Conservation (phyloP, 2,113 vertebrate species). For the Ornithorhynchus anatinus region DNA sequence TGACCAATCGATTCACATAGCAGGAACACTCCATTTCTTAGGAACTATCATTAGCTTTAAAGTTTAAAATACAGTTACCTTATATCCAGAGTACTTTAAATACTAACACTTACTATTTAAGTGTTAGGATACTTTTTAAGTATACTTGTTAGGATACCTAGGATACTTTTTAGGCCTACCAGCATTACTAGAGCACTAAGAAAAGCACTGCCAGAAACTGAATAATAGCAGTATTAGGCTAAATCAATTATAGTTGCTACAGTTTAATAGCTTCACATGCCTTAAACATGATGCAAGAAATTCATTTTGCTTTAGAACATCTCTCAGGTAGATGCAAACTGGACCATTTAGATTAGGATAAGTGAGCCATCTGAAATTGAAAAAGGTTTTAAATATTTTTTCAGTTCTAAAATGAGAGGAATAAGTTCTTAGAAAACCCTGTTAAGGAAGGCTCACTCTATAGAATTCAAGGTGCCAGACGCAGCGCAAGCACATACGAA, state of each 20-base stretch:
- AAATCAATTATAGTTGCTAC: neutral
- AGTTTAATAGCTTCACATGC: neutral
- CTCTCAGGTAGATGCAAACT: slow-evolving; percentile 6
- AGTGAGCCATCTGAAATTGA: too few relatives aligned
- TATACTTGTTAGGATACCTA: too few relatives aligned
- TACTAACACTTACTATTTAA: neutral
- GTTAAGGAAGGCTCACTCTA: too few relatives aligned
- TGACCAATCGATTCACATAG: neutral
- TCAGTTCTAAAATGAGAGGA: too few relatives aligned
- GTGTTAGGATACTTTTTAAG: too few relatives aligned
- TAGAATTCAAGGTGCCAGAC: neutral
- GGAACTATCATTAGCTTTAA: neutral
- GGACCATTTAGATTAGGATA: slow-evolving; percentile 16
- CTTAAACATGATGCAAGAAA: neutral
- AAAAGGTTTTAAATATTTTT: too few relatives aligned
- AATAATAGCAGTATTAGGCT: neutral
- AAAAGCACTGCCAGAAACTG: neutral
- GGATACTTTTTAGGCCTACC: neutral
- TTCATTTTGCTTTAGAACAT: neutral
- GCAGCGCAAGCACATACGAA: neutral
- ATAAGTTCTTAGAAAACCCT: too few relatives aligned
- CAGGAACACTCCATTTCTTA: neutral
- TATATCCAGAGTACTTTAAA: neutral
- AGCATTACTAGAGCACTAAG: neutral
- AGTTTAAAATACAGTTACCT: neutral